Evolutionary conservation across 1,140 invertebrate species (phyloP).

Genomic region (Ceratoteleas bidentatus): DNA sequence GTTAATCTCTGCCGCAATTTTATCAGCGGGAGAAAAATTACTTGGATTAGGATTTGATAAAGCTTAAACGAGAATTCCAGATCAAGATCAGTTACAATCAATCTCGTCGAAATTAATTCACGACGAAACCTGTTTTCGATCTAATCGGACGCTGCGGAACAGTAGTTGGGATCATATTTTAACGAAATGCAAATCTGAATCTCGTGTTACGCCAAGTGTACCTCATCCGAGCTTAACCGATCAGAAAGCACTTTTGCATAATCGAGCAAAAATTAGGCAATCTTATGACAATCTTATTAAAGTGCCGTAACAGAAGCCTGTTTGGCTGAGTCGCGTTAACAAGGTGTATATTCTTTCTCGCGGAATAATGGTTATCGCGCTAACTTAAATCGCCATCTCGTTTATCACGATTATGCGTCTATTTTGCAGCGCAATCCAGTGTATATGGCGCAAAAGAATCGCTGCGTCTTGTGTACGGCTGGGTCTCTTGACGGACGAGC

Average conservation of each 20-base stretch:
- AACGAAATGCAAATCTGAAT: slow-evolving; percentile 47
- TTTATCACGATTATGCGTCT: slow-evolving; percentile 63
- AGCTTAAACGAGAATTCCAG: slow-evolving; percentile 29
- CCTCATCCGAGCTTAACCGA: slow-evolving; percentile 32
- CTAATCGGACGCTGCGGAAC: slow-evolving; percentile 30
- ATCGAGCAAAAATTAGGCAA: slow-evolving; percentile 43
- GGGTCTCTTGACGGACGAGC: slow-evolving; percentile 72
- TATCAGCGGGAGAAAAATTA: slow-evolving; percentile 37
- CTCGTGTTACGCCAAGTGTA: slow-evolving; percentile 18
- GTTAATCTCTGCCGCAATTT: slow-evolving; percentile 21
- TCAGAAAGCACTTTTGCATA: slow-evolving; percentile 49
- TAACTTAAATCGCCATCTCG: slow-evolving; percentile 46
- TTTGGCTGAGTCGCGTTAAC: slow-evolving; percentile 31
- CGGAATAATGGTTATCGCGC: slow-evolving; percentile 46
- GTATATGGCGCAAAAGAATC: slow-evolving; percentile 52
- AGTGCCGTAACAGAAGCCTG: slow-evolving; percentile 24
- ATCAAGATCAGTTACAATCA: slow-evolving; percentile 45
- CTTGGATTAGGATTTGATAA: slow-evolving; percentile 33
- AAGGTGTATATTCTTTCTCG: slow-evolving; percentile 47
- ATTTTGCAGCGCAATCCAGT: slow-evolving; percentile 52
- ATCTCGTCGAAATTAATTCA: slow-evolving; percentile 40
- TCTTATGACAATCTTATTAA: slow-evolving; percentile 40
- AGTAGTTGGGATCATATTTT: slow-evolving; percentile 54
- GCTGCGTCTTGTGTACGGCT: slow-evolving; percentile 46
- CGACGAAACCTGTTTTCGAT: slow-evolving; percentile 38